These are phyloP conservation scores for Podarcis lilfordi DNA, from an alignment of 2,797 vertebrate species.

Conservation along the genomic window DNA sequence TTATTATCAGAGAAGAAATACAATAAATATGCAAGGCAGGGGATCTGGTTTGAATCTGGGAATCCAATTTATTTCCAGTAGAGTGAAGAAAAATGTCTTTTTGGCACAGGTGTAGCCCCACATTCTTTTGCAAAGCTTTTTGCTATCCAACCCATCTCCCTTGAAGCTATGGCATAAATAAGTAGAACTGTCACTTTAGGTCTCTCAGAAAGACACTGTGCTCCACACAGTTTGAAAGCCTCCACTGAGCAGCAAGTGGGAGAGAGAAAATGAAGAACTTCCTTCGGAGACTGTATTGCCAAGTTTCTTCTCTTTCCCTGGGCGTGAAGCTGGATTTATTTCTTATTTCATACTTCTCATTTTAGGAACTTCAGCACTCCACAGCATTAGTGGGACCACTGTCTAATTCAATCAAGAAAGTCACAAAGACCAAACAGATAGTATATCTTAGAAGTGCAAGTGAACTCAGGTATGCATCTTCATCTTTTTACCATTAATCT, in stretches of 20 bases:
- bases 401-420: constrained; percentile 4
- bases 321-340: neutral
- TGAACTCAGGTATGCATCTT: no score
- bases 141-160: neutral
- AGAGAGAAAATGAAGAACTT: neutral
- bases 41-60: constrained; percentile 3
- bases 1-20: constrained; percentile 32
- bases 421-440: neutral
- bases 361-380: constrained; percentile 14
- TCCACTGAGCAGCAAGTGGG: fast-evolving
- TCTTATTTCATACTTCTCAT: neutral
- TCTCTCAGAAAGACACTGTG: neutral
- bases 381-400: constrained; percentile 6
- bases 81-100: neutral
- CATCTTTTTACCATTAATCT: no score
- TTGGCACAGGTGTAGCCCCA: neutral
- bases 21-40: constrained; percentile 26
- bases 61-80: constrained; percentile 33
- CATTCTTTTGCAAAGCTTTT: neutral
- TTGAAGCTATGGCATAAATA: constrained; percentile 16
- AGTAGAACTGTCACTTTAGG: constrained; percentile 11
- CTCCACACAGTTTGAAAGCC: neutral
- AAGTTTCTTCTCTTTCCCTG: neutral
- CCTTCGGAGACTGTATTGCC: neutral
- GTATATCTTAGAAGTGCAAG: neutral